Evolutionary conservation across 2,113 vertebrate species (phyloP).

Genomic region (Triplophysa tibetana): DNA sequence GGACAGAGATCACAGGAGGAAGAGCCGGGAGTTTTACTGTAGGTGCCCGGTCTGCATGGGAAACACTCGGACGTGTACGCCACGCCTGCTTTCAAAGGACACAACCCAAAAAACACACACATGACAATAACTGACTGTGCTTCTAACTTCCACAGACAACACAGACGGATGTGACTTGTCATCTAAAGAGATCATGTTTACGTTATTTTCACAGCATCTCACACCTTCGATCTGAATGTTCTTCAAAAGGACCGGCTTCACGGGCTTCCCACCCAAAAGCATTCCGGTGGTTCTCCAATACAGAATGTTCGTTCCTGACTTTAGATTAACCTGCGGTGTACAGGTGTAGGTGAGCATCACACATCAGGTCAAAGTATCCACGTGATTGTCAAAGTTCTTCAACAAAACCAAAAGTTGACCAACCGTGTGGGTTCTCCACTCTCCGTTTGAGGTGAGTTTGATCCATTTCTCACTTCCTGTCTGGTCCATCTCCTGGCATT

Average conservation of each 20-base stretch:
- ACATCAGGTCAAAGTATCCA: background rate
- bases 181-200: background rate
- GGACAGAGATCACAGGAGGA: constrained; percentile 86
- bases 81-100: constrained; percentile 78
- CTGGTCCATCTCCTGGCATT: constrained; percentile 94
- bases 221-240: constrained; percentile 95
- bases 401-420: constrained; percentile 56
- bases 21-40: constrained; percentile 85
- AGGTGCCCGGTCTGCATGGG: constrained; percentile 90
- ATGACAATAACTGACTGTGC: background rate
- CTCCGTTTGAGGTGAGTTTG: constrained; percentile 85
- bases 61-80: constrained; percentile 97
- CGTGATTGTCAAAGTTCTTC: background rate
- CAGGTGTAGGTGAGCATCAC: background rate
- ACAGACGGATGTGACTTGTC: background rate
- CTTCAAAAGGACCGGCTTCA: constrained; percentile 92
- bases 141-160: too few relatives aligned
- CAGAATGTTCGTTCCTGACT: constrained; percentile 93
- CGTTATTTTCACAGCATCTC: background rate
- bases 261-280: constrained; percentile 85
- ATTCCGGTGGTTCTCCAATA: constrained; percentile 98
- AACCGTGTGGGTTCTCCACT: constrained; percentile 92
- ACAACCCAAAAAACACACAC: background rate
- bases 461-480: constrained; percentile 88
- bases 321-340: constrained; percentile 82